phyloP scores from a whole-genome alignment of 1,140 invertebrate species.

The Sycophila sp. region DNA sequence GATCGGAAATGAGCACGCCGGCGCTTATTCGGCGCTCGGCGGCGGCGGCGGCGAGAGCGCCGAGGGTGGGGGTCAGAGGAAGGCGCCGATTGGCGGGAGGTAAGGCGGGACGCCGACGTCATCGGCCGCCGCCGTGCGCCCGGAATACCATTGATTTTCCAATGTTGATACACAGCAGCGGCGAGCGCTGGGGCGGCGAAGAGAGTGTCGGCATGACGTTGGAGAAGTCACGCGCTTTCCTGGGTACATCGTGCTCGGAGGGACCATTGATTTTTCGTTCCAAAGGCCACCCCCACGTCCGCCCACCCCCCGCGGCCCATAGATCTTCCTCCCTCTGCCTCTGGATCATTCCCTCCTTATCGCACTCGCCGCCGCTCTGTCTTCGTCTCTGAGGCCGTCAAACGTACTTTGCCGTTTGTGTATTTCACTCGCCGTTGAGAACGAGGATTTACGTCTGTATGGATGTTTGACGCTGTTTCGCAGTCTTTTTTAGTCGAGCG shows the following conservation, averaged over 20 bases:
- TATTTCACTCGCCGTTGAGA: too few relatives aligned
- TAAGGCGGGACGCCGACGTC: conserved; percentile 63
- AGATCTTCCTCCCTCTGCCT: neutral
- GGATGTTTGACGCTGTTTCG: too few relatives aligned
- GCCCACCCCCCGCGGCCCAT: too few relatives aligned
- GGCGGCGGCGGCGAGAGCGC: conserved; percentile 24
- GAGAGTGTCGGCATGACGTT: conserved; percentile 4
- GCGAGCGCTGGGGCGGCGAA: conserved; percentile 2
- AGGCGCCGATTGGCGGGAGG: conserved; percentile 49
- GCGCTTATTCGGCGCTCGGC: neutral
- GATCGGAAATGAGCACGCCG: conserved; percentile 37
- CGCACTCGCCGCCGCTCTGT: neutral
- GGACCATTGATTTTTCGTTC: conserved; percentile 43
- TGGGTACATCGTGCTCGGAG: neutral
- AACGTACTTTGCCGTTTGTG: conserved; percentile 5
- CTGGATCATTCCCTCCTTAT: neutral
- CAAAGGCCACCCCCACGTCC: neutral
- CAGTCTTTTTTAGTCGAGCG: too few relatives aligned
- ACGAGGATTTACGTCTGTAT: too few relatives aligned
- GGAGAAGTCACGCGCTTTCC: too few relatives aligned
- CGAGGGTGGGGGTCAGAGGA: conserved; percentile 35
- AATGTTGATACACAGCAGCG: conserved; percentile 59
- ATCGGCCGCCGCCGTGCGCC: conserved; percentile 33
- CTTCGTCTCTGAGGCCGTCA: neutral
- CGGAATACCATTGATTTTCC: conserved; percentile 62